Evolutionary conservation across 2,797 vertebrate genomes (phyloP), one percentile per base, ranked within the genome.

Genomic region (Synanceia verrucosa): DNA sequence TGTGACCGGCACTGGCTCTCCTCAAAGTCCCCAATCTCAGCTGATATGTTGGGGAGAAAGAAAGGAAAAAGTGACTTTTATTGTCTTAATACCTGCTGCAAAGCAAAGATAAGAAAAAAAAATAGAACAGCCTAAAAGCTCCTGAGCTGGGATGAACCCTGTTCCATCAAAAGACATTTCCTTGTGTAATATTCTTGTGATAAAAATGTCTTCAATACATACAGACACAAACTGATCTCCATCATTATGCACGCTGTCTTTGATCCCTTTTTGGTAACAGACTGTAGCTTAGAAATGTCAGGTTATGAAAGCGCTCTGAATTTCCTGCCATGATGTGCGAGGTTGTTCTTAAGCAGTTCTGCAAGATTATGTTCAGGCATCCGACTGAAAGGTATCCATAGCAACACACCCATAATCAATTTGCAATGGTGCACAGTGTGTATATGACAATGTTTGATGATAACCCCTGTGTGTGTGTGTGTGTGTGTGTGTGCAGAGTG

Each of bases 21-120:
- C 89, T 99, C 98, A 85, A 97, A 99, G 93, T 99, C 98, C 52
- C 98, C 97, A 83, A 99, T 97, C 93, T 99, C 98, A 56, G 98
- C 98, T 99, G 90, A 58, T 81, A 74, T 29, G 10, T 28, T 9
- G 74, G 19, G 19, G 37, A 67, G 5, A 59, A n/a, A 61, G 2
- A 65, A 63, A 72, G 0, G 18, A 65, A 46, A 73, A 53, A 6
- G 19, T 4, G 14, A 0, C 26, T 16, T 50, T 26, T 2, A 23
- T 28, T 28, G n/a, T n/a, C n/a, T n/a, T n/a, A 28, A 52, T 46
- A 51, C 18, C 4, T 46, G 16, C 16, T 23, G 16, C 3, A 23
- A 73, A 57, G 19, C 21, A 52, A 57, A 62, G 5, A 41, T 0
- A 29, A 14, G 8, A 23, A 23, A 4, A 44, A 51, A 51, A 5